These are phyloP conservation scores for Epizoanthus scotinus DNA, from an alignment of 92 coral and sea anemone species.

Conservation along the genomic window DNA sequence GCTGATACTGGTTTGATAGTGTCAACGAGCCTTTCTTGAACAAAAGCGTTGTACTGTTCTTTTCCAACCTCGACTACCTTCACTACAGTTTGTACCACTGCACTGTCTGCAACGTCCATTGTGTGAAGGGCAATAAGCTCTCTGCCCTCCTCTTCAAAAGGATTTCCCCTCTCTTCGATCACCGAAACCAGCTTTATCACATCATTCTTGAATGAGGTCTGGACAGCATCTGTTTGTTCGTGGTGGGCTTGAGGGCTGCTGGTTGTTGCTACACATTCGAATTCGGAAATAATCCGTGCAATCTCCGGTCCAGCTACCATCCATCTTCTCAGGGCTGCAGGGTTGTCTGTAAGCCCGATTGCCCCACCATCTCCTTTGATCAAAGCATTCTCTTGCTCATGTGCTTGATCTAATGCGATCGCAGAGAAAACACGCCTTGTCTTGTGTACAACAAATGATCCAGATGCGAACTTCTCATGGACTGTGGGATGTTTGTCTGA, in stretches of 20 bases:
- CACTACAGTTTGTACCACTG: conserved; percentile 1
- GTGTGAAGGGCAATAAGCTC: conserved; percentile 49
- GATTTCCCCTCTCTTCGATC: conserved; percentile 37
- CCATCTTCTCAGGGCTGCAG: conserved; percentile 45
- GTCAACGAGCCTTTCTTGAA: conserved; percentile 33
- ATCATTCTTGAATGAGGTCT: conserved; percentile 28
- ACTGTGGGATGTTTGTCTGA: neutral
- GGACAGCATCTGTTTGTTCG: conserved; percentile 17
- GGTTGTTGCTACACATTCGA: conserved; percentile 1
- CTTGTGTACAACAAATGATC: conserved; percentile 7
- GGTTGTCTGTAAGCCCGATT: conserved; percentile 51
- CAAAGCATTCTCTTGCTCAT: conserved; percentile 18
- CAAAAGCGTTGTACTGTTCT: neutral
- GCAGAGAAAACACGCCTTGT: neutral
- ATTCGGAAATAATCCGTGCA: conserved; percentile 14
- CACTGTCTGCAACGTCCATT: conserved; percentile 34
- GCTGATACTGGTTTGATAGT: conserved; percentile 27
- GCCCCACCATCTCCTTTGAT: conserved; percentile 47
- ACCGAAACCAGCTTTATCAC: conserved; percentile 13
- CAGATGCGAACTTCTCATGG: neutral
- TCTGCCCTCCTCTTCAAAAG: conserved; percentile 41
- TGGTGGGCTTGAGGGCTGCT: neutral
- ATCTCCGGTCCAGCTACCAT: conserved; percentile 34
- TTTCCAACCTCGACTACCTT: neutral
- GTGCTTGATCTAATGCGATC: conserved; percentile 1